These are phyloP conservation scores for Asobara japonica DNA, from an alignment of 1,140 invertebrate species.

Conservation along the genomic window DNA sequence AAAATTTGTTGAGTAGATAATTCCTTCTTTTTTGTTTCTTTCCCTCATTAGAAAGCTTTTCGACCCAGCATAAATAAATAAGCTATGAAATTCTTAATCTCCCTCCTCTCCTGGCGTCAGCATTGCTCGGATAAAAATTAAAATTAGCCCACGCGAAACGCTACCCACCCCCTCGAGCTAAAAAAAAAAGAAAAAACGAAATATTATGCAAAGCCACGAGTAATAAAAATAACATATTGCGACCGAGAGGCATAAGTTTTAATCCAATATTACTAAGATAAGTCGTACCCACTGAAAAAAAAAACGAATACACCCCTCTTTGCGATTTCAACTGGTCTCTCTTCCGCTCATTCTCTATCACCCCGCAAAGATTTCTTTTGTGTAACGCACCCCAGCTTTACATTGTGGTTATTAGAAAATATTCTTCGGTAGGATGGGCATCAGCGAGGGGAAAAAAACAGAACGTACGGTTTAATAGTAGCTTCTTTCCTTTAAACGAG, in stretches of 20 bases:
- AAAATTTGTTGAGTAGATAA: not conserved
- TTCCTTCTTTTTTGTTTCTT: not conserved
- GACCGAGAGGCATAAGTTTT: constrained; percentile 65
- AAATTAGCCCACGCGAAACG: constrained; percentile 57
- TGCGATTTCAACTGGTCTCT: constrained; percentile 15
- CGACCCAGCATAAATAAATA: constrained; percentile 57
- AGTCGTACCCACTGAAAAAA: constrained; percentile 47
- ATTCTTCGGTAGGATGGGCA: constrained; percentile 50
- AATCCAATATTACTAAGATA: constrained; percentile 68
- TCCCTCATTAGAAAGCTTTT: not conserved
- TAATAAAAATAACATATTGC: constrained; percentile 70
- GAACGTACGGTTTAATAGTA: constrained; percentile 43
- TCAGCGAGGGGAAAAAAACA: constrained; percentile 34
- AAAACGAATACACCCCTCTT: constrained; percentile 12
- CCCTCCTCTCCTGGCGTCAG: constrained; percentile 34
- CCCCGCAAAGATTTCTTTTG: constrained; percentile 63
- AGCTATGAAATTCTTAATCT: constrained; percentile 57
- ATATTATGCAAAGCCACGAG: constrained; percentile 68
- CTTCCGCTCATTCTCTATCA: constrained; percentile 30
- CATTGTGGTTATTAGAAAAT: constrained; percentile 68
- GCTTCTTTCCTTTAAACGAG: constrained; percentile 22
- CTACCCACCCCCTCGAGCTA: not conserved
- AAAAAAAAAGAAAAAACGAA: constrained; percentile 48
- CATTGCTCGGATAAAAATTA: constrained; percentile 60
- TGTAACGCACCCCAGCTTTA: constrained; percentile 64